phyloP scores from a whole-genome alignment of 2,113 vertebrate species.

The Hypanus sabinus region DNA sequence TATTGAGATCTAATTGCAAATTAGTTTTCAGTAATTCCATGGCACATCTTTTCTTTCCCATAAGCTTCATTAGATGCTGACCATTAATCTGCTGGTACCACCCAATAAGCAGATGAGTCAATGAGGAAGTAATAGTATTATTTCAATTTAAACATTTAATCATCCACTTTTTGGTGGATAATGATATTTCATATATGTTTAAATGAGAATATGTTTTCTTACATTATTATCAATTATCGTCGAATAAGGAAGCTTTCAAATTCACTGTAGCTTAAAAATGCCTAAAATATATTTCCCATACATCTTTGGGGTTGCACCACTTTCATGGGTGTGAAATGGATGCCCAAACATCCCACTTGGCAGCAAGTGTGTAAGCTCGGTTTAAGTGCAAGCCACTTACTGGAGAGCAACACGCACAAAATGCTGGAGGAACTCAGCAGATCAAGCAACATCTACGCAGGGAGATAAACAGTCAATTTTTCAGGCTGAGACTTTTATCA shows the following conservation, averaged over 20 bases:
- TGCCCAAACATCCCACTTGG: background rate
- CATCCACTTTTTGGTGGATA: background rate
- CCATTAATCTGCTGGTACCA: background rate
- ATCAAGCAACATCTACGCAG: too few species aligned
- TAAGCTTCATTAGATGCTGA: background rate
- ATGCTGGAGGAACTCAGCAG: too few species aligned
- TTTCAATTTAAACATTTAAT: background rate
- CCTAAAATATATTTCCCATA: background rate
- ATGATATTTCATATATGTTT: background rate
- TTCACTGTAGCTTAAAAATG: background rate
- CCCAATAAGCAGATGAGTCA: background rate
- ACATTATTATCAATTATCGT: background rate
- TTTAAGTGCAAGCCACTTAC: too few species aligned
- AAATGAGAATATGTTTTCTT: background rate
- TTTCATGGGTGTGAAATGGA: background rate
- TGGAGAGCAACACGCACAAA: too few species aligned
- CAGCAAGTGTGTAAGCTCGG: background rate
- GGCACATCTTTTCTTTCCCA: background rate
- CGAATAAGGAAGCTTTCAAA: background rate
- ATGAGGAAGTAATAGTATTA: background rate
- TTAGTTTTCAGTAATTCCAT: background rate
- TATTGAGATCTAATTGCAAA: background rate
- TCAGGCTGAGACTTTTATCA: too few species aligned
- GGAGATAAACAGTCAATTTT: too few species aligned
- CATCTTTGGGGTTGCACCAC: background rate